Evolutionary conservation across 2,113 vertebrate species (phyloP).

Genomic region (Chionodraco myersi): DNA sequence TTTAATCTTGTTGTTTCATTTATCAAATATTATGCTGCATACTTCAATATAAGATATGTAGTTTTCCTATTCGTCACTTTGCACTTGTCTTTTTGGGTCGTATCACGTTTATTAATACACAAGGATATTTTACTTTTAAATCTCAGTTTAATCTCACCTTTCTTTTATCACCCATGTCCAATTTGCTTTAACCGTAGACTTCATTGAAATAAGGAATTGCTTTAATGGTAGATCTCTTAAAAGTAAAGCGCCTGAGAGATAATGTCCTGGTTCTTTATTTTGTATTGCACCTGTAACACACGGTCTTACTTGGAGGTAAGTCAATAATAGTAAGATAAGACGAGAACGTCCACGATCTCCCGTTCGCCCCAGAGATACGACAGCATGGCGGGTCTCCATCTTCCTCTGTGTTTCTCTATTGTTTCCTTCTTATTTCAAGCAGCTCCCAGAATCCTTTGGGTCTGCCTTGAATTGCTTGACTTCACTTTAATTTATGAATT

Average conservation of each 20-base stretch:
- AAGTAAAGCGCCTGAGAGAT: not conserved
- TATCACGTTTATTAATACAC: not conserved
- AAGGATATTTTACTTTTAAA: not conserved
- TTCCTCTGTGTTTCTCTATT: conserved; percentile 79
- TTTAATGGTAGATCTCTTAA: not conserved
- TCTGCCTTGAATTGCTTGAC: conserved; percentile 67
- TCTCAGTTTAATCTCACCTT: not conserved
- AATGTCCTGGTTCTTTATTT: not conserved
- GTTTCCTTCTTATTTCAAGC: conserved; percentile 61
- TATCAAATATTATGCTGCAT: not conserved
- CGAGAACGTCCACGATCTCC: not conserved
- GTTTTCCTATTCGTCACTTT: not conserved
- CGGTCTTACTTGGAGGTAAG: not conserved
- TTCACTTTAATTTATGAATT: conserved; percentile 62
- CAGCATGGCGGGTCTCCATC: conserved; percentile 73
- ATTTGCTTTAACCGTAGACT: not conserved
- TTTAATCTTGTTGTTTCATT: no score
- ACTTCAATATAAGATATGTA: not conserved
- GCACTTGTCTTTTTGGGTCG: not conserved
- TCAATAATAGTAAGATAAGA: not conserved
- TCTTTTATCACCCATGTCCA: not conserved
- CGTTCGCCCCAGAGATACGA: conserved; percentile 52
- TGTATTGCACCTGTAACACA: not conserved
- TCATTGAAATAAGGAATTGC: not conserved
- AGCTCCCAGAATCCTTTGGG: conserved; percentile 61